Conservation (phyloP, 2,888 invertebrate species). For the Parapristionchus giblindavisi region DNA sequence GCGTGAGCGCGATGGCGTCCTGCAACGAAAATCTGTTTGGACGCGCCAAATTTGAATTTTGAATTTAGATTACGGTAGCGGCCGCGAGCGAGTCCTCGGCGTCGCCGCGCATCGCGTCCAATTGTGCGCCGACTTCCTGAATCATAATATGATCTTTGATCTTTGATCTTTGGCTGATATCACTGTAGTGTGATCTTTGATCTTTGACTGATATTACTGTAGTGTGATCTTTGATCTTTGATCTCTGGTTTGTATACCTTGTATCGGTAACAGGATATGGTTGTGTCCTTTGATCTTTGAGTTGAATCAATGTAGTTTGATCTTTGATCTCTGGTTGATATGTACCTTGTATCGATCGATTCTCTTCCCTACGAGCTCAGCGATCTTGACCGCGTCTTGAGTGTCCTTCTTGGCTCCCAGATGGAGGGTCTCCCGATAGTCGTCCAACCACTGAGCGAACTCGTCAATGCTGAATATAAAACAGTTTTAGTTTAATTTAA, state of each 20-base stretch:
- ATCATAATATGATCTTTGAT: conserved; percentile 34
- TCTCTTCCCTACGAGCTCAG: conserved; percentile 52
- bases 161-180: neutral
- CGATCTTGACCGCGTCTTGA: conserved; percentile 56
- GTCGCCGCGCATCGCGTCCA: conserved; percentile 53
- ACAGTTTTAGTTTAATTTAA: too few relatives aligned
- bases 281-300: neutral
- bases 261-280: neutral
- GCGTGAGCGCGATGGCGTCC: conserved; percentile 51
- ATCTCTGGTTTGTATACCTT: neutral
- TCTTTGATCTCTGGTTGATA: conserved; percentile 7
- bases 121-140: conserved; percentile 52
- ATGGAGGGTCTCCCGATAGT: conserved; percentile 56
- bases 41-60: too few relatives aligned
- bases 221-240: too few relatives aligned
- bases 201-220: too few relatives aligned
- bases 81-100: conserved; percentile 53
- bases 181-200: too few relatives aligned
- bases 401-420: conserved; percentile 61
- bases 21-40: neutral
- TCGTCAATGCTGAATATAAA: conserved; percentile 43
- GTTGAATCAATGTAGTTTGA: neutral
- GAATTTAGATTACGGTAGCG: conserved; percentile 42
- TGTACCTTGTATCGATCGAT: conserved; percentile 52
- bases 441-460: conserved; percentile 52